Base-by-base conservation (phyloP, 2,113 vertebrate species). In the Hystrix brachyura region DNA sequence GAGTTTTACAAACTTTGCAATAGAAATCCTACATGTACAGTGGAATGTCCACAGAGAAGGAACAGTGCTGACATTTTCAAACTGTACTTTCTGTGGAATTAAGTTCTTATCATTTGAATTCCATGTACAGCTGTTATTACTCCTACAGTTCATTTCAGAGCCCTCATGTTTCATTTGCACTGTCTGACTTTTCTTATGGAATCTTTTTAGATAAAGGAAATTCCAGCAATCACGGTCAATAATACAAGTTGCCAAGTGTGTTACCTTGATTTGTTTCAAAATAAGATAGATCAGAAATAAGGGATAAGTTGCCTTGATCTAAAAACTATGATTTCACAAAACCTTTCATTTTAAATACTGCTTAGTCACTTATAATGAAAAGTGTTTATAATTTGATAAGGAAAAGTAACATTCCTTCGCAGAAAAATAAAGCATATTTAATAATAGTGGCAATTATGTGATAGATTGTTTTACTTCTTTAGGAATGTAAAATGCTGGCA, bases 11-110 rank as follows among this genome's bases (percentile, higher is more conserved):
- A 90, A 96, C 90, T 21, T 81, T 89, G 34, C 59, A 87, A 23
- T 71, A 92, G n/a, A 80, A 96, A 96, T 95, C 89, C 90, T 71
- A 2, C 84, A 85, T 93, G 46, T 93, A 59, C 60, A 2, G 85
- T 91, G 87, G 94, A 94, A 80, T 1, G 0, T 96, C 92, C 95
- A 81, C 57, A 84, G 4, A 1, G 92, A 43, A 55, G 86, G 79
- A 65, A 32, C 19, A 43, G 81, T 83, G 74, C 79, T 94, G 84
- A 80, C 51, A 29, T 67, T 90, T 96, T 78, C 8, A 21, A 94
- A 94, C 34, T 29, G 21, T 93, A 96, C 91, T 55, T 95, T 19
- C 19, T 38, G 4, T 87, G 88, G 85, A 97, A 74, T 29, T 57
- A 51, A 38, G 38, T 57, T 88, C 6, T 71, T 91, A 78, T 72